Evolutionary conservation across 2,888 invertebrate species (phyloP).

Genomic region (Callinectes sapidus): DNA sequence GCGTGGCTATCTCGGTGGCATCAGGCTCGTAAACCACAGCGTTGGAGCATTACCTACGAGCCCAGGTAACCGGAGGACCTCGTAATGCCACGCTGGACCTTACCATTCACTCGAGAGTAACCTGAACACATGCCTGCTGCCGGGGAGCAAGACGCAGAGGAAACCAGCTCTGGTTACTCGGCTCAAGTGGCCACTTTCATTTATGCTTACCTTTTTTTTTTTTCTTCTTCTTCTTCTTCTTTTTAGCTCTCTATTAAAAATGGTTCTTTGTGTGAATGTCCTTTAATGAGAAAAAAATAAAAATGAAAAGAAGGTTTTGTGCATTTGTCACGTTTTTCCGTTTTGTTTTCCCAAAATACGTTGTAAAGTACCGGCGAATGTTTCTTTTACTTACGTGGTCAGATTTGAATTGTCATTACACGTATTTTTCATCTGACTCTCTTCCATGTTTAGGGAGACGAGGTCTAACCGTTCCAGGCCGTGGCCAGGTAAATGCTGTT

Average conservation of each 20-base stretch:
- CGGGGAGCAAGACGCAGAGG: background rate
- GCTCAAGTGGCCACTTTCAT: background rate
- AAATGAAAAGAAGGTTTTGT: background rate
- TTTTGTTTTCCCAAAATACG: background rate
- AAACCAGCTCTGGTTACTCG: background rate
- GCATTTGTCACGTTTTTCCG: background rate
- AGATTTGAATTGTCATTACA: background rate
- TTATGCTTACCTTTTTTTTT: background rate
- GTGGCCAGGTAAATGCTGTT: background rate
- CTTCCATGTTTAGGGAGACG: background rate
- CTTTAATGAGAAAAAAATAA: background rate
- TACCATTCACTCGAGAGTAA: background rate
- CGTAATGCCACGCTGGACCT: constrained; percentile 41
- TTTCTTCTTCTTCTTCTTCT: no score
- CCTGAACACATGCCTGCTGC: background rate
- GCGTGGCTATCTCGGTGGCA: constrained; percentile 32
- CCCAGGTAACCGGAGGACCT: constrained; percentile 51
- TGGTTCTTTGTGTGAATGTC: background rate
- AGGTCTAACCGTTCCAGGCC: background rate
- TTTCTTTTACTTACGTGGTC: background rate
- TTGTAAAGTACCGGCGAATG: background rate
- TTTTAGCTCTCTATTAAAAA: no score
- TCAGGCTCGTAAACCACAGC: constrained; percentile 54
- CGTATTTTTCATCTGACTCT: background rate
- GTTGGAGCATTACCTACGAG: constrained; percentile 44